phyloP scores from a whole-genome alignment of 53 echinoderm and acorn worm species.

The Echinarachnius parma region DNA sequence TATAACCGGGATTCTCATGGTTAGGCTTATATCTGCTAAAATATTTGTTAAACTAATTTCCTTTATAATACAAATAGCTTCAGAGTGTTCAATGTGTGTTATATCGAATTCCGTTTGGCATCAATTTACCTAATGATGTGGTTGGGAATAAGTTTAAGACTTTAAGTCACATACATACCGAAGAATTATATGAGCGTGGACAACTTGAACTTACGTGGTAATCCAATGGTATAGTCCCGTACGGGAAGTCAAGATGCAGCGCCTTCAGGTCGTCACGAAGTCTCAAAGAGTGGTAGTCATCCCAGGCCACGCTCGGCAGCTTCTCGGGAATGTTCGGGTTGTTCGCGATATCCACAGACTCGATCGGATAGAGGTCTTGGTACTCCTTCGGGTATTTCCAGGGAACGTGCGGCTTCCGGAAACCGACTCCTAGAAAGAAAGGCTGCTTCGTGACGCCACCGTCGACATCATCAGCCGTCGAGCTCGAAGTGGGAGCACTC shows the following conservation, averaged over 20 bases:
- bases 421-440: conserved; percentile 86
- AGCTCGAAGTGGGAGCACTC: not conserved
- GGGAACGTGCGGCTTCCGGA: conserved; percentile 85
- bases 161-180: no score
- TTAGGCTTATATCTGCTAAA: no score
- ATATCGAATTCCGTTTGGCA: no score
- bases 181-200: no score
- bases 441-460: conserved; percentile 59
- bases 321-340: conserved; percentile 61
- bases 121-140: no score
- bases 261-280: conserved; percentile 51
- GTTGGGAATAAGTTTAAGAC: no score
- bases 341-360: conserved; percentile 64
- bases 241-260: conserved; percentile 61
- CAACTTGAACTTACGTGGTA: conserved; percentile 71
- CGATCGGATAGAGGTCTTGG: conserved; percentile 67
- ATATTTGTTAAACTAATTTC: no score
- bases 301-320: conserved; percentile 76
- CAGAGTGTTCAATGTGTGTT: no score
- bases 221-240: conserved; percentile 68
- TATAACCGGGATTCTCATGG: no score
- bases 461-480: no score
- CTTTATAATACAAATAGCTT: no score
- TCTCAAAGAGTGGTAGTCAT: conserved; percentile 49
- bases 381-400: conserved; percentile 83